Evolutionary conservation across 2,113 vertebrate species (phyloP), one percentile per base, ranked within the genome.

Genomic region (Serinus canaria): DNA sequence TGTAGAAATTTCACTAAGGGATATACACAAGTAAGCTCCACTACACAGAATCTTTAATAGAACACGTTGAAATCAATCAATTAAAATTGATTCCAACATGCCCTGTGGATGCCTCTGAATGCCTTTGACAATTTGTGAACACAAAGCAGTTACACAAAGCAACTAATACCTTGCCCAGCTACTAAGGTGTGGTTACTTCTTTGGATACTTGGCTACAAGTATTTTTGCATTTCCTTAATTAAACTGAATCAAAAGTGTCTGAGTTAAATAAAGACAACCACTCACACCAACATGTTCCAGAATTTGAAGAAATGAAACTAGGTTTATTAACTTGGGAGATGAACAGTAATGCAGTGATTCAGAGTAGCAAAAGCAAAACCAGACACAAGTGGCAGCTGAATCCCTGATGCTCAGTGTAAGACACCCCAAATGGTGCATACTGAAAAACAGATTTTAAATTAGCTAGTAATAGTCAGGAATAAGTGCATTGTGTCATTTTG

Each of bases 11-110:
- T 79, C 49, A 30, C 60, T 12, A 10, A 64, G 82, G 35, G 25
- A 44, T 28, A 15, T 4, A 25, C 23, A 75, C 21, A 59, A 75
- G 33, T 70, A 43, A 78, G 33, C 11, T 43, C 50, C 2, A 1
- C 20, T 60, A 33, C 27, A 39, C 33, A 76, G 56, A 67, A 72
- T 44, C 52, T 68, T 33, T 19, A 63, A 35, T 55, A 84, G 47
- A 2, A 3, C 4, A 2, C 2, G 0, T 33, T 43, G 20, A 66
- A 83, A 39, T 33, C 33, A 70, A 74, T 11, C 33, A 30, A 14
- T 39, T 78, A 81, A 79, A 89, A 60, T 59, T 31, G 24, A 15
- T 82, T 56, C 37, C 37, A 73, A 11, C 10, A 7, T 23, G 13
- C 20, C 21, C n/a, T 52, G 19, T 16, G 55, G 4, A 47, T 7